These are phyloP conservation scores for Drosophila percnosoma DNA, from an alignment of 2,888 invertebrate genomes.

Conservation along the genomic window DNA sequence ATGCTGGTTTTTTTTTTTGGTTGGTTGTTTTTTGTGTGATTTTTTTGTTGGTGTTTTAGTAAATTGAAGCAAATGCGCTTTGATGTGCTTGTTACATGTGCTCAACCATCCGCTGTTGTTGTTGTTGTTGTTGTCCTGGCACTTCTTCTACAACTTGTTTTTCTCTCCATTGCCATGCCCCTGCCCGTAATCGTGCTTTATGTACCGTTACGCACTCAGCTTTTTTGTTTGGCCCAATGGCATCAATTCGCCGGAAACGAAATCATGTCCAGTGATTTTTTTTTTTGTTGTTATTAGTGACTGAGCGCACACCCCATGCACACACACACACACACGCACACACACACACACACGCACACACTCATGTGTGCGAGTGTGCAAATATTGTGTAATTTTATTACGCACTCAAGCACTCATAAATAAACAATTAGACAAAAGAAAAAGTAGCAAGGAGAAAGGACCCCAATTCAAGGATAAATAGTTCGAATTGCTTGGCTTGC, in stretches of 20 bases:
- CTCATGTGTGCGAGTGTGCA: constrained; percentile 48
- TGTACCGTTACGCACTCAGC: constrained; percentile 82
- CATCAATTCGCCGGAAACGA: constrained; percentile 61
- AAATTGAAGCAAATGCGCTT: constrained; percentile 84
- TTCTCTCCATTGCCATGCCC: constrained; percentile 13
- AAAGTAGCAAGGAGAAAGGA: constrained; percentile 9
- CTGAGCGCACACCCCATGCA: neutral
- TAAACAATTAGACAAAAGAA: constrained; percentile 81
- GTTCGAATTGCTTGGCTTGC: constrained; percentile 30
- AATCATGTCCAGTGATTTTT: constrained; percentile 70
- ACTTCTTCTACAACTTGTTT: constrained; percentile 9
- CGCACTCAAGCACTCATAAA: constrained; percentile 83
- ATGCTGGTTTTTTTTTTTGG: constrained; percentile 7
- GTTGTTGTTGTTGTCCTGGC: neutral
- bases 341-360: neutral
- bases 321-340: constrained; percentile 8
- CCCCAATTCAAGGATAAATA: neutral
- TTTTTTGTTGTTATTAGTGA: constrained; percentile 47
- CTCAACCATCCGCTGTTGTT: constrained; percentile 26
- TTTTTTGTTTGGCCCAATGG: constrained; percentile 61
- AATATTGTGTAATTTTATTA: constrained; percentile 82
- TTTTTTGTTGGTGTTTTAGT: constrained; percentile 72
- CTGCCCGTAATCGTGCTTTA: constrained; percentile 82
- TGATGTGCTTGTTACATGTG: constrained; percentile 81
- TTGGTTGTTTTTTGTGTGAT: constrained; percentile 7